Percentiles rank a stretch among this genome's conserved stretches.
phyloP scores from a whole-genome alignment of 2,888 invertebrate species.

The Chorisops tibialis region DNA sequence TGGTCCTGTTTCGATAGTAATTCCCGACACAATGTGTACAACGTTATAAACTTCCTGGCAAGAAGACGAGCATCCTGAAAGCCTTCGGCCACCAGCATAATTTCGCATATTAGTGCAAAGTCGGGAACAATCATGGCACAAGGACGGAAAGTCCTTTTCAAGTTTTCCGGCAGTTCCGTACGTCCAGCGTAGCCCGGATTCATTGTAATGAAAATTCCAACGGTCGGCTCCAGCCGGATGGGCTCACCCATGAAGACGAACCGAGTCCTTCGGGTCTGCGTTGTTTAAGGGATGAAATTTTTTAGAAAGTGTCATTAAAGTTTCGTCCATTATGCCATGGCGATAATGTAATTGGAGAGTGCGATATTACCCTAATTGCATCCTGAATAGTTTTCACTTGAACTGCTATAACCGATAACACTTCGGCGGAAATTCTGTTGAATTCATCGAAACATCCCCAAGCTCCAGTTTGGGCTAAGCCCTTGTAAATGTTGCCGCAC shows the following conservation, averaged over 20 bases:
- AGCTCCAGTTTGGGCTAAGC: slow-evolving; percentile 87
- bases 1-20: slow-evolving; percentile 93
- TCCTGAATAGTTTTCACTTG: slow-evolving; percentile 87
- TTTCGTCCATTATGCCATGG: background rate
- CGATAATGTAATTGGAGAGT: background rate
- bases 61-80: slow-evolving; percentile 88
- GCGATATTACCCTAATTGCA: slow-evolving; percentile 67
- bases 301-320: background rate
- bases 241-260: slow-evolving; percentile 86
- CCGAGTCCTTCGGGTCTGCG: slow-evolving; percentile 62
- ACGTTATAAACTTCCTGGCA: slow-evolving; percentile 91
- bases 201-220: slow-evolving; percentile 96
- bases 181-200: slow-evolving; percentile 95
- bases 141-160: slow-evolving; percentile 63
- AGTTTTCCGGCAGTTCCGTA: slow-evolving; percentile 80
- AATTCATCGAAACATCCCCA: slow-evolving; percentile 99
- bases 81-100: slow-evolving; percentile 96
- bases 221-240: slow-evolving; percentile 71
- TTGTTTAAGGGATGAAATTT: no score
- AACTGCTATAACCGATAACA: slow-evolving; percentile 92
- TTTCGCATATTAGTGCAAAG: slow-evolving; percentile 94
- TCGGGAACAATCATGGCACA: slow-evolving; percentile 98
- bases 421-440: slow-evolving; percentile 95
- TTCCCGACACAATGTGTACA: slow-evolving; percentile 88
- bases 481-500: slow-evolving; percentile 94